Evolutionary conservation across 2,797 vertebrate species (phyloP).

Genomic region (Neomorphus geoffroyi): DNA sequence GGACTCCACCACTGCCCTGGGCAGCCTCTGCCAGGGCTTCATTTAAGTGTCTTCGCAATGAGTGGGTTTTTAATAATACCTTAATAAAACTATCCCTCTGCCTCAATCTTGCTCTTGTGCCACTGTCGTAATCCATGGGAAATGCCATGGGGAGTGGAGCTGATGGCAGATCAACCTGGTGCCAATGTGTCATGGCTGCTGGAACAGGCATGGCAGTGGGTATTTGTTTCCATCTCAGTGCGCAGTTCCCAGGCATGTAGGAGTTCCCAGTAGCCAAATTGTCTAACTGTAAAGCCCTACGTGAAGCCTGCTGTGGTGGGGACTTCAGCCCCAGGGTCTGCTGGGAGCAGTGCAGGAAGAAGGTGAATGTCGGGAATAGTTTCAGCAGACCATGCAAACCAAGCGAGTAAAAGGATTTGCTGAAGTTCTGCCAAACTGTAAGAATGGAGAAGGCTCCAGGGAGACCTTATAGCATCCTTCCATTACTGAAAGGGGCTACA

Average conservation of each 20-base stretch:
- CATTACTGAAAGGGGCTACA: no score
- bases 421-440: no score
- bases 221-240: not conserved
- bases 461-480: no score
- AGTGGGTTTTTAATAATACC: not conserved
- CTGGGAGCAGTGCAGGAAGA: not conserved
- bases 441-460: no score
- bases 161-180: not conserved
- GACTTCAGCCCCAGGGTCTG: not conserved
- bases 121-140: not conserved
- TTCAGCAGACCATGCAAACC: fast-evolving
- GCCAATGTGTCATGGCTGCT: not conserved
- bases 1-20: no score
- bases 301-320: fast-evolving
- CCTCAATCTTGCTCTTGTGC: fast-evolving
- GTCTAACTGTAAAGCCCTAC: not conserved
- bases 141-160: fast-evolving
- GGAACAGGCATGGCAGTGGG: fast-evolving
- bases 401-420: not conserved
- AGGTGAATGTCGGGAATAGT: fast-evolving
- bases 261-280: not conserved
- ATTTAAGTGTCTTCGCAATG: not conserved
- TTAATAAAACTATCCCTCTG: not conserved
- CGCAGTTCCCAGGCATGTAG: not conserved
- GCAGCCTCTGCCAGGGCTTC: no score